Conservation (phyloP, 2,797 vertebrate genomes). For the Orestias chungarensis region DNA sequence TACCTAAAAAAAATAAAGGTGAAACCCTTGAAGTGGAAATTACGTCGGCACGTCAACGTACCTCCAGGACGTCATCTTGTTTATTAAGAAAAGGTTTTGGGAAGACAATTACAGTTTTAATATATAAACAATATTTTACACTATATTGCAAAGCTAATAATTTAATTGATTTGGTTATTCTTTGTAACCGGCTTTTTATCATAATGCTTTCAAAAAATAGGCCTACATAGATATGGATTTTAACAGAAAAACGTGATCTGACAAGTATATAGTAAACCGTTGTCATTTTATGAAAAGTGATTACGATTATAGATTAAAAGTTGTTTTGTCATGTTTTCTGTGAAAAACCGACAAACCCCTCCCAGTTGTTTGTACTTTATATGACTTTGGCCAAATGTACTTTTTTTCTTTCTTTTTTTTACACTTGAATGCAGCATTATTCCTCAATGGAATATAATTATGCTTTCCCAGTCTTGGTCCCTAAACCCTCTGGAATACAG, state of each 20-base stretch:
- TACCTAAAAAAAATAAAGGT: not conserved
- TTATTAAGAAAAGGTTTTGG: not conserved
- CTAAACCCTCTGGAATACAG: too few relatives aligned
- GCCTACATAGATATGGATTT: not conserved
- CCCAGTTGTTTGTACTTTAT: not conserved
- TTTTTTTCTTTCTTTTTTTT: not conserved
- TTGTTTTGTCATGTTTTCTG: not conserved
- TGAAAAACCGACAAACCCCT: not conserved
- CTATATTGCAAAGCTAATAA: not conserved
- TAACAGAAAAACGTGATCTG: not conserved
- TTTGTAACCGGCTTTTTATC: not conserved
- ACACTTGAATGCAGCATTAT: slow-evolving; percentile 41
- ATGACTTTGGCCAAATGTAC: fast-evolving
- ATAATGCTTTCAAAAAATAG: not conserved
- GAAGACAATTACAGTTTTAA: not conserved
- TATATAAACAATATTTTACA: not conserved
- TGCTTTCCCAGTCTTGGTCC: too few relatives aligned
- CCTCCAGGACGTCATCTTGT: not conserved
- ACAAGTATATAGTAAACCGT: not conserved
- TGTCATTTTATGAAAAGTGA: not conserved
- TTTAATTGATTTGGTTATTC: not conserved
- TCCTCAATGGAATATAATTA: not conserved
- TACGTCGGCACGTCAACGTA: too few relatives aligned
- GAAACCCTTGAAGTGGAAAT: not conserved
- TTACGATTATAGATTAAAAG: too few relatives aligned